Evolutionary conservation across 2,113 vertebrate species (phyloP).

Genomic region (Macheiramphus alcinus): DNA sequence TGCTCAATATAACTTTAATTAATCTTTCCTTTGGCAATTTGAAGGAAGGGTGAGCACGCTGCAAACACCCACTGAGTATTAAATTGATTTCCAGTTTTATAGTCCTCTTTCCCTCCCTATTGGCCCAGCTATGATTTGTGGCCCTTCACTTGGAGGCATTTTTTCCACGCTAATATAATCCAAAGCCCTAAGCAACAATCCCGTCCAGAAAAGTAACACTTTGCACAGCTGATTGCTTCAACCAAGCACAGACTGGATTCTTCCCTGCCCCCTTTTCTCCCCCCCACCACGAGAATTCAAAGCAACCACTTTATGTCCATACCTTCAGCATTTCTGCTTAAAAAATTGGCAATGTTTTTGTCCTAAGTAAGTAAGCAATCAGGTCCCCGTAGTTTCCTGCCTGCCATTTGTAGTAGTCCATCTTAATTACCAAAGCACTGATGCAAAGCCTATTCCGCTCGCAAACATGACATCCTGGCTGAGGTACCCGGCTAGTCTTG

Average conservation of each 20-base stretch:
- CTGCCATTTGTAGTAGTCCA: background rate
- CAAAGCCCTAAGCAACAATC: background rate
- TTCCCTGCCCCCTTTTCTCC: background rate
- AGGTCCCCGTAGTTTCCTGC: background rate
- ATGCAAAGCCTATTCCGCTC: background rate
- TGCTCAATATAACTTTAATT: slow-evolving; percentile 68
- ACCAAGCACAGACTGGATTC: background rate
- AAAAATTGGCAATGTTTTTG: background rate
- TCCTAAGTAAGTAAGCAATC: background rate
- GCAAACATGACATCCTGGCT: background rate
- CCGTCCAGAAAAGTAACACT: background rate
- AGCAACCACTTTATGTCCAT: background rate
- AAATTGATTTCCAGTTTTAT: slow-evolving; percentile 65
- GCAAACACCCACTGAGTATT: slow-evolving; percentile 48
- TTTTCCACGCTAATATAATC: slow-evolving; percentile 40
- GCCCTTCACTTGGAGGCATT: background rate
- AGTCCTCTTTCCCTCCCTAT: slow-evolving; percentile 9
- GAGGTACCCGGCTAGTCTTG: background rate
- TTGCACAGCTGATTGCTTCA: background rate
- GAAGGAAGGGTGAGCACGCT: slow-evolving; percentile 56
- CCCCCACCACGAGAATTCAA: background rate
- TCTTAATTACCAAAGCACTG: background rate
- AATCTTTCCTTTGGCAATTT: slow-evolving; percentile 60
- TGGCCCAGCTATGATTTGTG: slow-evolving; percentile 47
- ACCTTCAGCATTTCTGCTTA: background rate